Conservation (phyloP, 1,140 invertebrate species). For the Aphelinus atriplicis region DNA sequence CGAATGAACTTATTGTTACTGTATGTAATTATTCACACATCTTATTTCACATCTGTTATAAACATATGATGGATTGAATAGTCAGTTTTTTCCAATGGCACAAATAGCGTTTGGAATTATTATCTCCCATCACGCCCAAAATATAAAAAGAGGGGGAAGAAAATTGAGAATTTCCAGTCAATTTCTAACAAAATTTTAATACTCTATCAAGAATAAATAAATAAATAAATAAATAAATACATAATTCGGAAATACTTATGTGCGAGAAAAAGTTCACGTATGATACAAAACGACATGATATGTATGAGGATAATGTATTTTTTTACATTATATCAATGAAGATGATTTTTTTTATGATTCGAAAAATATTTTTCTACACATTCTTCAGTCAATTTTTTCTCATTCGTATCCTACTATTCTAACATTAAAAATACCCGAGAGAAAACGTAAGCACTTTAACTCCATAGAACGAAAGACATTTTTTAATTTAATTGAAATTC, state of each 20-base stretch:
- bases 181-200: constrained; percentile 25
- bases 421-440: constrained; percentile 1
- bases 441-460: not conserved
- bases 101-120: too few species aligned
- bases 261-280: not conserved
- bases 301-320: not conserved
- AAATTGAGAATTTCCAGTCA: not conserved
- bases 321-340: not conserved
- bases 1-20: not conserved
- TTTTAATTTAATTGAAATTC: not conserved
- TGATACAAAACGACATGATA: not conserved
- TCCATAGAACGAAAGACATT: not conserved
- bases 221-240: constrained; percentile 32
- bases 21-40: not conserved
- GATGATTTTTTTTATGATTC: not conserved
- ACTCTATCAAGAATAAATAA: constrained; percentile 6
- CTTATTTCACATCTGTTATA: constrained; percentile 1
- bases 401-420: not conserved
- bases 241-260: constrained; percentile 17
- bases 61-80: constrained; percentile 17
- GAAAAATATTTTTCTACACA: not conserved
- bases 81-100: too few species aligned
- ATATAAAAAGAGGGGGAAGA: not conserved
- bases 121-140: too few species aligned
- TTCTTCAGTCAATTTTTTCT: not conserved